These are phyloP conservation scores for Oceanites oceanicus DNA, from an alignment of 2,113 vertebrate genomes.

Conservation along the genomic window DNA sequence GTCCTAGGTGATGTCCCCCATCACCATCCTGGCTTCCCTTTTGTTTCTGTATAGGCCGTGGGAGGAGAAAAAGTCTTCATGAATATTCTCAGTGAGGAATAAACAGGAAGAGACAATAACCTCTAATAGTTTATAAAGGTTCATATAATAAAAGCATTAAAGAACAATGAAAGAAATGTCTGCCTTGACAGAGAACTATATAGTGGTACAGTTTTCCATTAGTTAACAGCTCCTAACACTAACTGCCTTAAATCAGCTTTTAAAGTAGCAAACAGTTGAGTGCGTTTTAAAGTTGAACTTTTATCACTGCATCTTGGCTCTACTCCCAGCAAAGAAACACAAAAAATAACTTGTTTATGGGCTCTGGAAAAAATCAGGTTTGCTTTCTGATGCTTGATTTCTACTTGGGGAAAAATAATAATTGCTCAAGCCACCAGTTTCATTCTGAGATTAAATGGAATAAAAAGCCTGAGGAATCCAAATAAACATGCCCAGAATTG, in stretches of 20 bases:
- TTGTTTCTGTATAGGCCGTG: background rate
- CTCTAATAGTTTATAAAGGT: background rate
- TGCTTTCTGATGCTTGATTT: background rate
- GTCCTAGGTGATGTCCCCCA: background rate
- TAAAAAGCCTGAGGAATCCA: background rate
- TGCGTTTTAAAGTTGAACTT: background rate
- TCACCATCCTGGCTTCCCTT: background rate
- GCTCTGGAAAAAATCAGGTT: background rate
- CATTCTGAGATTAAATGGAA: background rate
- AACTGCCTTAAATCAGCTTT: background rate
- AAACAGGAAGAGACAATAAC: background rate
- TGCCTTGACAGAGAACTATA: background rate
- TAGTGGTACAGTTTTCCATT: background rate
- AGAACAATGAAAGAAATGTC: background rate
- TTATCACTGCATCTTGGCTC: background rate
- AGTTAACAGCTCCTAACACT: background rate
- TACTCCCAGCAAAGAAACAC: background rate
- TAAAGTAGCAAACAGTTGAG: background rate
- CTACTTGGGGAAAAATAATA: background rate
- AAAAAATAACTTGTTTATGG: background rate
- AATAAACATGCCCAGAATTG: background rate
- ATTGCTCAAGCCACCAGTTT: background rate
- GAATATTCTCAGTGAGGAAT: background rate
- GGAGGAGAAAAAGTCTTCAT: background rate
- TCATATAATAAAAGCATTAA: background rate